Percentiles rank a stretch among this genome's conserved stretches.
Conservation (phyloP, 1,140 invertebrate species). For the Drosophila kepulauana region DNA sequence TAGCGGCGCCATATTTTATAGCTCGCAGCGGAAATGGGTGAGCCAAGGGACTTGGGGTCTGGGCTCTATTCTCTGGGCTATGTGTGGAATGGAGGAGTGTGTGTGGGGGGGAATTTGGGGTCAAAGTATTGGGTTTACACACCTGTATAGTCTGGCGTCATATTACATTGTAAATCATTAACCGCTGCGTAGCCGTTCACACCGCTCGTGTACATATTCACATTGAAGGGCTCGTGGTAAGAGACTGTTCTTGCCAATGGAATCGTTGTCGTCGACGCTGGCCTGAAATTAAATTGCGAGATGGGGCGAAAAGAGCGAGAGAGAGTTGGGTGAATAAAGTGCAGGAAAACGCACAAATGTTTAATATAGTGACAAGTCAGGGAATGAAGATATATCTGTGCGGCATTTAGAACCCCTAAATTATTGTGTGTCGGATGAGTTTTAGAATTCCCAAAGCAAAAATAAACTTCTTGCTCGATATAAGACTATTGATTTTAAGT, state of each 20-base stretch:
- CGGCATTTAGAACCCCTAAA: conserved; percentile 18
- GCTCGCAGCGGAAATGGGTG: conserved; percentile 57
- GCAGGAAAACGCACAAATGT: conserved; percentile 8
- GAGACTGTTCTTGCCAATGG: conserved; percentile 85
- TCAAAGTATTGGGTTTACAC: conserved; percentile 56
- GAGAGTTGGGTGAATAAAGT: too few species aligned
- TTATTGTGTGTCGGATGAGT: neutral
- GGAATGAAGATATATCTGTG: conserved; percentile 16
- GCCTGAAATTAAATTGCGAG: conserved; percentile 45
- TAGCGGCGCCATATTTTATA: conserved; percentile 71
- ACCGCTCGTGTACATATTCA: conserved; percentile 85
- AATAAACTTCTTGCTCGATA: neutral
- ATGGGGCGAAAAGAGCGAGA: too few species aligned
- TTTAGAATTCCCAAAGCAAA: neutral
- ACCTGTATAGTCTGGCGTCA: conserved; percentile 86
- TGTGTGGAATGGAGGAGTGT: neutral
- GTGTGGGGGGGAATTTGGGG: conserved; percentile 17
- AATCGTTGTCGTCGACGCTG: conserved; percentile 84
- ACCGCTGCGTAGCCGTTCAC: conserved; percentile 84
- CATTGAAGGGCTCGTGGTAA: conserved; percentile 86
- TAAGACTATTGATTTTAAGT: neutral
- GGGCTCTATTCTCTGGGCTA: neutral
- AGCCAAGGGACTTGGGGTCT: conserved; percentile 49
- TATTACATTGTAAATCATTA: conserved; percentile 85
- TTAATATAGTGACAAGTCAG: conserved; percentile 46